phyloP scores from a whole-genome alignment of 2,888 invertebrate species.

The Leptopilina myrica region DNA sequence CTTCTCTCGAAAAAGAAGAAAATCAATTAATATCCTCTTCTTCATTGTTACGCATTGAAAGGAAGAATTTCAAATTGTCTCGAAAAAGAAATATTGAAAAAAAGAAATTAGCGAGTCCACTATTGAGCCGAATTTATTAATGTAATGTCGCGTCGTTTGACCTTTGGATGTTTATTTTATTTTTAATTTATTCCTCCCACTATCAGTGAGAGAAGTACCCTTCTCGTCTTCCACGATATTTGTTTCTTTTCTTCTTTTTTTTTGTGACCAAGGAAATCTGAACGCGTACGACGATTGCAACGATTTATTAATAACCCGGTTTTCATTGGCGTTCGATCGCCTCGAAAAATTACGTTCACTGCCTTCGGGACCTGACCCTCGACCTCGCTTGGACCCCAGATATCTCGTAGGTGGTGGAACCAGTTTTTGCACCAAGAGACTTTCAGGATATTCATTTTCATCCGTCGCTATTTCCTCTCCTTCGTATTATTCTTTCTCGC shows the following conservation, averaged over 20 bases:
- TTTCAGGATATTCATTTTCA: slow-evolving; percentile 61
- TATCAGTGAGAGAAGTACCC: slow-evolving; percentile 22
- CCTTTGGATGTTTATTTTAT: slow-evolving; percentile 63
- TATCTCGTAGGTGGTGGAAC: slow-evolving; percentile 65
- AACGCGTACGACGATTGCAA: slow-evolving; percentile 55
- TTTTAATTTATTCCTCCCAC: slow-evolving; percentile 64
- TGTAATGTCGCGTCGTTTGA: slow-evolving; percentile 59
- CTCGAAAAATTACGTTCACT: slow-evolving; percentile 63
- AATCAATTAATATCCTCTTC: too few species aligned
- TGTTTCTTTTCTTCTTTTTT: slow-evolving; percentile 18
- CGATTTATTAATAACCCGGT: slow-evolving; percentile 71
- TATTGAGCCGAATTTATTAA: slow-evolving; percentile 58
- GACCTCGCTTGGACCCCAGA: slow-evolving; percentile 60
- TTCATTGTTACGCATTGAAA: too few species aligned
- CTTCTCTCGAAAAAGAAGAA: too few species aligned
- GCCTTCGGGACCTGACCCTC: slow-evolving; percentile 60
- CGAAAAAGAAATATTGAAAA: not conserved
- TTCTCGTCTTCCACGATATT: slow-evolving; percentile 13
- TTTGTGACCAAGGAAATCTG: slow-evolving; percentile 47
- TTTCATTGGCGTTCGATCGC: slow-evolving; percentile 66
- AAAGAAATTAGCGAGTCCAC: slow-evolving; percentile 20
- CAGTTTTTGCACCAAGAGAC: slow-evolving; percentile 62
- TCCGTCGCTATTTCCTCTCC: slow-evolving; percentile 56
- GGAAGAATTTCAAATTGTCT: too few species aligned
- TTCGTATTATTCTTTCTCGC: slow-evolving; percentile 38